Evolutionary conservation across 92 coral and sea anemone species (phyloP).

Genomic region (Zoanthus sansibaricus): DNA sequence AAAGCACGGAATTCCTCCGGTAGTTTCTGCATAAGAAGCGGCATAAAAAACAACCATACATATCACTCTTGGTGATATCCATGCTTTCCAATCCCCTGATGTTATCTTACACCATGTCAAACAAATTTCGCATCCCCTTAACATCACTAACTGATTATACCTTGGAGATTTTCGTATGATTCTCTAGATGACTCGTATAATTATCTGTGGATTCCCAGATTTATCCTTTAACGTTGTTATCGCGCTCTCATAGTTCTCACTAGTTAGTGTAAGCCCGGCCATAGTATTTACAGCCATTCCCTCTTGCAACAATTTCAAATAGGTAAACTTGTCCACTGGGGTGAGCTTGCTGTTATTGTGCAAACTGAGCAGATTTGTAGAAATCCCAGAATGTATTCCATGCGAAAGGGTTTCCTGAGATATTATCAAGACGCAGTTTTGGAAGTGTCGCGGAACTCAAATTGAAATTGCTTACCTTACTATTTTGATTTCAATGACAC

Average conservation of each 20-base stretch:
- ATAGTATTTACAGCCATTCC: neutral
- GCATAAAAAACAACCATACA: neutral
- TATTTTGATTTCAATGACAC: too few species aligned
- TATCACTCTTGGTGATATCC: neutral
- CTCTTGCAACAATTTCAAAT: too few species aligned
- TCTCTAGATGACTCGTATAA: neutral
- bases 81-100: neutral
- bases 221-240: neutral
- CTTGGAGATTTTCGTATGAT: neutral
- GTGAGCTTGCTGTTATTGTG: neutral
- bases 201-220: neutral
- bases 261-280: neutral
- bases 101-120: neutral
- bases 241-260: neutral
- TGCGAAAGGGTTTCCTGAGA: too few species aligned
- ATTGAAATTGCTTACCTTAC: too few species aligned
- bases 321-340: neutral
- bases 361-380: neutral
- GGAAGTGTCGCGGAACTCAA: too few species aligned
- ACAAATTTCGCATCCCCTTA: neutral
- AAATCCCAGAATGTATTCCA: too few species aligned
- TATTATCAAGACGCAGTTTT: too few species aligned
- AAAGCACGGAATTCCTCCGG: neutral
- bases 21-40: conserved; percentile 1
- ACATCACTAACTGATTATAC: neutral